phyloP scores from a whole-genome alignment of 92 coral and sea anemone species.

The Paragorgia papillata region DNA sequence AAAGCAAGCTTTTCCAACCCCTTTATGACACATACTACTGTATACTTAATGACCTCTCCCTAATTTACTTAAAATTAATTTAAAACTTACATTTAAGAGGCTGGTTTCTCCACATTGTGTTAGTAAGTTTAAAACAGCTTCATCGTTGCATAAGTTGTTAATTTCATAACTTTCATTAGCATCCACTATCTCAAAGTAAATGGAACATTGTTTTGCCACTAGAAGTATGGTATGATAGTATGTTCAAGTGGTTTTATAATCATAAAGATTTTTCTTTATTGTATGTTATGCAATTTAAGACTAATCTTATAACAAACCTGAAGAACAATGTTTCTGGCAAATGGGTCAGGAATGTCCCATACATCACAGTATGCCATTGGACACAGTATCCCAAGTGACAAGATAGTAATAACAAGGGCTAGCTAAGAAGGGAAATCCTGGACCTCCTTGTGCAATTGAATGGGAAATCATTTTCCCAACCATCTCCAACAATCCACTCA shows the following conservation, averaged over 20 bases:
- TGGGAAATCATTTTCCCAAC: constrained; percentile 59
- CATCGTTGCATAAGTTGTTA: neutral
- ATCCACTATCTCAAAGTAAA: constrained; percentile 7
- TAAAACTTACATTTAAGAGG: neutral
- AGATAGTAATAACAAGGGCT: constrained; percentile 23
- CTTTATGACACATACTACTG: too few relatives aligned
- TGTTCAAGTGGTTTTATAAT: too few relatives aligned
- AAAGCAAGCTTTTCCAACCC: too few relatives aligned
- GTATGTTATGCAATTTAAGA: too few relatives aligned
- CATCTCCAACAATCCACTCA: constrained; percentile 11
- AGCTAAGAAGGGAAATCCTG: constrained; percentile 54
- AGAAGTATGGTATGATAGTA: too few relatives aligned
- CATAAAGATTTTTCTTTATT: too few relatives aligned
- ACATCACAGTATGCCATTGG: constrained; percentile 37
- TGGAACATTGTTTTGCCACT: too few relatives aligned
- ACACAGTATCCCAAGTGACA: constrained; percentile 23
- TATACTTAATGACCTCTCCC: too few relatives aligned
- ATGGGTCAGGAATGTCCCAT: constrained; percentile 18
- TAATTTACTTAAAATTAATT: too few relatives aligned
- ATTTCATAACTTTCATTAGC: neutral
- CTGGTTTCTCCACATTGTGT: constrained; percentile 22
- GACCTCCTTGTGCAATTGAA: constrained; percentile 64
- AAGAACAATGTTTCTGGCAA: neutral
- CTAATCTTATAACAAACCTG: too few relatives aligned
- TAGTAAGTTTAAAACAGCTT: neutral